Evolutionary conservation across 2,888 invertebrate genomes (phyloP).

Genomic region (Caenorhabditis imperialis): DNA sequence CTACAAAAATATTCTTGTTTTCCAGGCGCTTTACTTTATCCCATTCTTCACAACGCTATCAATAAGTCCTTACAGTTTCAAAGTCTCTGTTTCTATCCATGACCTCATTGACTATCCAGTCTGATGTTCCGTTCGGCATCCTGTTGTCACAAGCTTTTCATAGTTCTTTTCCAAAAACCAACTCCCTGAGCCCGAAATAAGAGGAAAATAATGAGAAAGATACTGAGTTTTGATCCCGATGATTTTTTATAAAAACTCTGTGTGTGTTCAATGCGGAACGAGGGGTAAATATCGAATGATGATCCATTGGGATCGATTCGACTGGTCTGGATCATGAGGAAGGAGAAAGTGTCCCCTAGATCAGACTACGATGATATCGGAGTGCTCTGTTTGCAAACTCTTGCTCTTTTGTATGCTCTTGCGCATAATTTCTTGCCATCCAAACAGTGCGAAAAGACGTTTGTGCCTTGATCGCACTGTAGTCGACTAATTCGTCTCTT

Average conservation of each 20-base stretch:
- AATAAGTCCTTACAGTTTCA: no score
- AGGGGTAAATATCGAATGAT: slow-evolving; percentile 19
- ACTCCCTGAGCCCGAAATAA: no score
- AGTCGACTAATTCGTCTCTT: neutral
- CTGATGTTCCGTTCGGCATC: no score
- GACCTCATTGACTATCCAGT: no score
- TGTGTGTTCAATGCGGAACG: neutral
- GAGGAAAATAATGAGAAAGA: neutral
- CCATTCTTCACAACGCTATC: no score
- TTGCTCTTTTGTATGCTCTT: slow-evolving; percentile 27
- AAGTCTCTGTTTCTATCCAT: no score
- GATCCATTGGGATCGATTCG: slow-evolving; percentile 39
- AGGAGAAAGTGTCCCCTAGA: neutral
- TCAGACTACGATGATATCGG: neutral
- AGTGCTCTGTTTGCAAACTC: slow-evolving; percentile 31
- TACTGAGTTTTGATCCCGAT: slow-evolving; percentile 14
- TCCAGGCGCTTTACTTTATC: no score
- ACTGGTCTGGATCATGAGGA: slow-evolving; percentile 11
- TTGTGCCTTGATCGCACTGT: slow-evolving; percentile 3
- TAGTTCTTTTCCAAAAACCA: no score
- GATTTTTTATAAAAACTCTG: slow-evolving; percentile 19
- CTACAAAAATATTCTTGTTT: no score
- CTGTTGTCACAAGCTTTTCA: no score
- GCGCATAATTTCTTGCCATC: slow-evolving; percentile 33
- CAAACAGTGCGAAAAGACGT: slow-evolving; percentile 5